Base-by-base conservation (phyloP, 2,888 invertebrate species). In the Acleris laterana region DNA sequence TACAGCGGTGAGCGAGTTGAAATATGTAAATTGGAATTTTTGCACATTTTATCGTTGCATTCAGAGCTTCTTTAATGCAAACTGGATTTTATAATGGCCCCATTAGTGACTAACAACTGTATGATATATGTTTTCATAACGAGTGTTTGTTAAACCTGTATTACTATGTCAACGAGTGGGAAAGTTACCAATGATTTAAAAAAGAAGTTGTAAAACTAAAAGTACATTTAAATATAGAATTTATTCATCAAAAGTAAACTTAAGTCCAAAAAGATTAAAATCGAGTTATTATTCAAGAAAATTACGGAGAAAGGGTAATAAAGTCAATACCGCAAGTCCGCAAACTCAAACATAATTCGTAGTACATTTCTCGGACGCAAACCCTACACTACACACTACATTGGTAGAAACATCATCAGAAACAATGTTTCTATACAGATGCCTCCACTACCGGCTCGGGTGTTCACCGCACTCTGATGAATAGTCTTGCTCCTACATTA, bases 401-500 rank as follows among this genome's bases (percentile, higher is more conserved):
- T 46, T 57, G 57, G 25, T 25, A 44, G 38, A 38, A 38, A 13
- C 38, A 25, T 46, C 57, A 57, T 57, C 25, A 57, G 57, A 57
- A 46, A 57, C 46, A 46, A 22, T 44, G 57, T 46, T 42, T 25
- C 51, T n/a, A 25, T 46, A 46, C 44, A 46, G 57, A 57, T 20
- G 22, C 57, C 57, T 25, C 57, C 46, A 20, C 48, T n/a, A 46
- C 64, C 48, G 46, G 25, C 32, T 53, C 48, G 64, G 64, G 59
- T 59, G 48, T 58, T 63, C 55, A 76, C 71, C 74, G 74, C 71
- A 63, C 74, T 73, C 80, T 82, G 83, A 81, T 81, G 82, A 84
- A 85, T 87, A 79, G 82, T 81, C 78, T 78, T 72, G 79, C 79
- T 77, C 74, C 77, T 81, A 83, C 84, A 86, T 87, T 88, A 88